Evolutionary conservation across 23 tunicate genomes (phyloP).

Genomic region (Trididemnum clinides): DNA sequence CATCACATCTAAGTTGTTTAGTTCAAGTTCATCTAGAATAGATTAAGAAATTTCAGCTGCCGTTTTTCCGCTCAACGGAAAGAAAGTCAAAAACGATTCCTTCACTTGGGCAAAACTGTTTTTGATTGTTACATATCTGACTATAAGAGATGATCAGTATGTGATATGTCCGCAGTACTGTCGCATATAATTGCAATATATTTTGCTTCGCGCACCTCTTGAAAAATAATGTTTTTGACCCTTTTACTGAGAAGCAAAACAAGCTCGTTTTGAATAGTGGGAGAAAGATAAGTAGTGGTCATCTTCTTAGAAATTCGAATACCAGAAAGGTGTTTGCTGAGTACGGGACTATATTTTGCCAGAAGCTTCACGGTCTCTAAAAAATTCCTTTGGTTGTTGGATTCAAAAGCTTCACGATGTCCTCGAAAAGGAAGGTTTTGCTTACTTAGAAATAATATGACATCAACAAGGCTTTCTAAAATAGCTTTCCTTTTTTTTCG

Average conservation of each 20-base stretch:
- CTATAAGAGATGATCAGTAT: conserved; percentile 58
- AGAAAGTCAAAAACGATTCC: conserved; percentile 57
- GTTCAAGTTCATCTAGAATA: conserved; percentile 58
- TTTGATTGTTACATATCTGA: conserved; percentile 62
- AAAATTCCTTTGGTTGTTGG: conserved; percentile 58
- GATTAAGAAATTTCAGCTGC: conserved; percentile 64
- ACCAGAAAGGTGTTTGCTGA: conserved; percentile 51
- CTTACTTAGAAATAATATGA: conserved; percentile 59
- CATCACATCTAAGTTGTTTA: conserved; percentile 62
- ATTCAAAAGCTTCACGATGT: conserved; percentile 62
- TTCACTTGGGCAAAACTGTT: conserved; percentile 58
- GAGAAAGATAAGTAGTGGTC: too few relatives aligned
- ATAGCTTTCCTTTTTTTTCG: conserved; percentile 43
- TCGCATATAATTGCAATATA: conserved; percentile 55
- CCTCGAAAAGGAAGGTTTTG: conserved; percentile 61
- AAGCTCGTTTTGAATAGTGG: too few relatives aligned
- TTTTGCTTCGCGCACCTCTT: too few relatives aligned
- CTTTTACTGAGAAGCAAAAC: too few relatives aligned
- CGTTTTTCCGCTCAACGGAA: conserved; percentile 58
- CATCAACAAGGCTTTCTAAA: conserved; percentile 56
- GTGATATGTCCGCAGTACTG: conserved; percentile 60
- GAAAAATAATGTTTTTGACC: too few relatives aligned
- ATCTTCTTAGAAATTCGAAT: conserved; percentile 54
- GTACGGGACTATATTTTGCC: conserved; percentile 55
- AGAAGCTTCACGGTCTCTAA: conserved; percentile 55